Evolutionary conservation across 2,888 invertebrate species (phyloP), one percentile per base, ranked within the genome.

Genomic region (Osmoderma eremita): DNA sequence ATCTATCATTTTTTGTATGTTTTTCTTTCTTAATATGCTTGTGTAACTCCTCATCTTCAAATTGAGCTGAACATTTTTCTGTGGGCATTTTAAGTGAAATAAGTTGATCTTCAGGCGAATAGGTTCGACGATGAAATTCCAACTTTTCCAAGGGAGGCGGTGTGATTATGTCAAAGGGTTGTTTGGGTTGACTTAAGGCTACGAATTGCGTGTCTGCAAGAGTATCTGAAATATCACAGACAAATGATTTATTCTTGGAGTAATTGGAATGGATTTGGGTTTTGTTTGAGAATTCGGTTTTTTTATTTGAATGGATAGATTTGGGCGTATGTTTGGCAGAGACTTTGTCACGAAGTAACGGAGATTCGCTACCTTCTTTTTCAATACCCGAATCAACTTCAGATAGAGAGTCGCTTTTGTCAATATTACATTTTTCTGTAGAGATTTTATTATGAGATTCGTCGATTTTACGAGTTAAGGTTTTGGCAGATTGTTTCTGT

Each of bases 211-310:
- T 64, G 45, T 64, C 63, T 30, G 56, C 50, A 41, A 63, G n/a
- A 15, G 69, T 61, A 64, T 67, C 67, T 69, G 69, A 69, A 69
- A 69, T 65, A 67, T 69, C 64, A 69, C 61, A 67, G 56, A 68
- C 30, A 18, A 51, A 45, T 41, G 65, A 50, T 65, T 68, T 65
- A 68, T 15, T 24, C 49, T 62, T 53, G 20, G 48, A 36, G 20
- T 42, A 18, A 24, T 39, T 56, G 30, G 49, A 49, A 48, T 58
- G 48, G 15, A 24, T 41, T 53, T 2, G n/a, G 63, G 51, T 24
- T 30, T 39, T 30, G 12, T 41, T 24, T 15, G 15, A 13, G 17
- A 51, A 53, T 42, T 63, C 53, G 12, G n/a, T 18, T 50, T 20
- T 20, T 42, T 58, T 48, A 58, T 38, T 49, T 39, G 58, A 65